Conservation (phyloP, 2,113 vertebrate genomes). For the Planiliza haematocheilus region DNA sequence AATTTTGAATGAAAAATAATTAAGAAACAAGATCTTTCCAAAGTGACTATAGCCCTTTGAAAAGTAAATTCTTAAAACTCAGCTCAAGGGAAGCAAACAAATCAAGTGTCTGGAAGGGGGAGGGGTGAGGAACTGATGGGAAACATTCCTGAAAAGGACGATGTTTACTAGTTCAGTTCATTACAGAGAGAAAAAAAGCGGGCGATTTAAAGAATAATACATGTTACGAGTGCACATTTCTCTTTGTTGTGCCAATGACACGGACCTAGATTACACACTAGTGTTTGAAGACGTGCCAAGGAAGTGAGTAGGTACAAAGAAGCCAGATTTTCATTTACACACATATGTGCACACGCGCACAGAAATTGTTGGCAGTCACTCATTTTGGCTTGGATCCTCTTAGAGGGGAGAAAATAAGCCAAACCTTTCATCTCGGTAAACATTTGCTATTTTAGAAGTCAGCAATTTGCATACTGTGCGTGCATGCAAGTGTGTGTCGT, state of each 20-base stretch:
- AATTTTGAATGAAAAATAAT: background rate
- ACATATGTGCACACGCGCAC: slow-evolving; percentile 7
- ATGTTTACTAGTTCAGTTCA: slow-evolving; percentile 25
- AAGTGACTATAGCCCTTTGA: no score
- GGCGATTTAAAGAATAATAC: slow-evolving; percentile 47
- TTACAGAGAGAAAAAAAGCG: slow-evolving; percentile 6
- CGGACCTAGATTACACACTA: slow-evolving; percentile 48
- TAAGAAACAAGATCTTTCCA: no score
- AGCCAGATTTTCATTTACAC: slow-evolving; percentile 37
- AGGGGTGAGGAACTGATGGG: background rate
- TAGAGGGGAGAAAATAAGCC: slow-evolving; percentile 67
- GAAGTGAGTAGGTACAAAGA: slow-evolving; percentile 50
- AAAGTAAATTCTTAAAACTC: no score
- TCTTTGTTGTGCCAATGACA: slow-evolving; percentile 68
- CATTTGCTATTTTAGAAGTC: slow-evolving; percentile 74
- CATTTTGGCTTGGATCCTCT: slow-evolving; percentile 72
- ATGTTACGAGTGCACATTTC: slow-evolving; percentile 33
- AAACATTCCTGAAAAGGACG: slow-evolving; percentile 10
- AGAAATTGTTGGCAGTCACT: slow-evolving; percentile 68
- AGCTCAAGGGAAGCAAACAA: no score
- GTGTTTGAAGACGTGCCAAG: slow-evolving; percentile 57
- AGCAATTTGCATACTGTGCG: slow-evolving; percentile 58
- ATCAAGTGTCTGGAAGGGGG: no score
- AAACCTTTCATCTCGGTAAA: slow-evolving; percentile 77
- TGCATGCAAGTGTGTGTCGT: slow-evolving; percentile 4